Percentiles rank a stretch among this genome's conserved stretches.
Evolutionary conservation across 1,140 invertebrate genomes (phyloP).

Genomic region (Calliopsis andreniformis): DNA sequence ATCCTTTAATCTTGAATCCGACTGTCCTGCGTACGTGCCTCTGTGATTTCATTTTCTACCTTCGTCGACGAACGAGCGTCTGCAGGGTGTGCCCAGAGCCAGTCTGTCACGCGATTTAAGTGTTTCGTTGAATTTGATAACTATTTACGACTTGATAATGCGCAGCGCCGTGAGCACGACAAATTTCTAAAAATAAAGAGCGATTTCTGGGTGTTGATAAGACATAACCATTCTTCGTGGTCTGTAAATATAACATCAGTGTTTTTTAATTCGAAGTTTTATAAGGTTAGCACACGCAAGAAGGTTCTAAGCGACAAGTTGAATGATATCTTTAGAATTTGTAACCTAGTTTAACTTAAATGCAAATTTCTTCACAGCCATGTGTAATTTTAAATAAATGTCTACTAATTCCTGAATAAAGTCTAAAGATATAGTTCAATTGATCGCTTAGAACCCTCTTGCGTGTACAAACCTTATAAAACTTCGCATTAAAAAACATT

Average conservation of each 20-base stretch:
- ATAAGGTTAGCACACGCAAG: not conserved
- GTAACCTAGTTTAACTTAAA: too few species aligned
- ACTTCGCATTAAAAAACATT: too few species aligned
- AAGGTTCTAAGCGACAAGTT: too few species aligned
- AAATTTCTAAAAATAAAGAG: not conserved
- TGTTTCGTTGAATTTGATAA: slow-evolving; percentile 1
- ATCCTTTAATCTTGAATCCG: slow-evolving; percentile 65
- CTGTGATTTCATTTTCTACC: slow-evolving; percentile 44
- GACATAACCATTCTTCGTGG: too few species aligned
- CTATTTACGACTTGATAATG: not conserved
- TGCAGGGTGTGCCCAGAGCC: not conserved
- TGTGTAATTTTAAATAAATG: too few species aligned
- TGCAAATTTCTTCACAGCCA: too few species aligned
- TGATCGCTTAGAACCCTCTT: too few species aligned
- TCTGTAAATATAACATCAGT: not conserved
- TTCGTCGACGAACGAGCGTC: too few species aligned
- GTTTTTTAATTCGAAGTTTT: not conserved
- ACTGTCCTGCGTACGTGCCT: slow-evolving; percentile 43
- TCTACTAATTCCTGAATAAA: too few species aligned
- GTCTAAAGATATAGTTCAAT: too few species aligned
- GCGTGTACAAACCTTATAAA: too few species aligned
- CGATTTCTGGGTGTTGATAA: not conserved
- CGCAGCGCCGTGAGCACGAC: not conserved
- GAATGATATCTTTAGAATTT: too few species aligned
- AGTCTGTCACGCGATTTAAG: not conserved